These are phyloP conservation scores for Agrotis exclamationis DNA, from an alignment of 2,888 invertebrate genomes.

Conservation along the genomic window DNA sequence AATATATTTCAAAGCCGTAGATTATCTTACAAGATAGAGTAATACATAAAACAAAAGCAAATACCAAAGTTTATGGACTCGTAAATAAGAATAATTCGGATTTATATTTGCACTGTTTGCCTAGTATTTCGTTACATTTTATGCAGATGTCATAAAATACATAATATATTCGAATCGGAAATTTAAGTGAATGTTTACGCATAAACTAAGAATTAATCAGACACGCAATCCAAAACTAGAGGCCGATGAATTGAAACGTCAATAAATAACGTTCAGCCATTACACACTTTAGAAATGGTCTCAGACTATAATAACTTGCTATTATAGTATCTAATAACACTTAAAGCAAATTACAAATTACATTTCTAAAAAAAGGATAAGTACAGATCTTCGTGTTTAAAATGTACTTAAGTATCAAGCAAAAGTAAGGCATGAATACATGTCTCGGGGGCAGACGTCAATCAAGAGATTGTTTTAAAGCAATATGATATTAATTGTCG, in stretches of 20 bases:
- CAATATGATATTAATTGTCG: slow-evolving; percentile 80
- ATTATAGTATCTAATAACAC: slow-evolving; percentile 48
- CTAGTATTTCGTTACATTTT: slow-evolving; percentile 48
- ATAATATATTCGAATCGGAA: slow-evolving; percentile 32
- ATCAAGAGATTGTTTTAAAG: slow-evolving; percentile 78
- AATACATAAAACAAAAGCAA: slow-evolving; percentile 48
- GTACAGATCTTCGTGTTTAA: slow-evolving; percentile 27
- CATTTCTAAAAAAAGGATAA: slow-evolving; percentile 19
- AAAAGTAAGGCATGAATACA: slow-evolving; percentile 43
- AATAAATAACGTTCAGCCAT: slow-evolving; percentile 44
- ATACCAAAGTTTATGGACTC: slow-evolving; percentile 30
- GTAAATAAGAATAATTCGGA: slow-evolving; percentile 48
- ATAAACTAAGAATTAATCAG: slow-evolving; percentile 54
- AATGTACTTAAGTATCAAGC: slow-evolving; percentile 27
- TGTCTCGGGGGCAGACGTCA: slow-evolving; percentile 61
- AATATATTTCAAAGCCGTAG: slow-evolving; percentile 20
- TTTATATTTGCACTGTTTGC: slow-evolving; percentile 39
- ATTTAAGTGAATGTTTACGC: slow-evolving; percentile 45
- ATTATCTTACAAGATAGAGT: slow-evolving; percentile 12
- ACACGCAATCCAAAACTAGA: slow-evolving; percentile 38
- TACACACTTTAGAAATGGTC: slow-evolving; percentile 29
- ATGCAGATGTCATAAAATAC: slow-evolving; percentile 47
- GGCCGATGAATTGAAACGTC: slow-evolving; percentile 12
- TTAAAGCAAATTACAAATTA: slow-evolving; percentile 33
- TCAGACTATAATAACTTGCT: slow-evolving; percentile 33